Evolutionary conservation across 2,888 invertebrate genomes (phyloP), one percentile per base, ranked within the genome.

Genomic region (Mactromeris polynyma): DNA sequence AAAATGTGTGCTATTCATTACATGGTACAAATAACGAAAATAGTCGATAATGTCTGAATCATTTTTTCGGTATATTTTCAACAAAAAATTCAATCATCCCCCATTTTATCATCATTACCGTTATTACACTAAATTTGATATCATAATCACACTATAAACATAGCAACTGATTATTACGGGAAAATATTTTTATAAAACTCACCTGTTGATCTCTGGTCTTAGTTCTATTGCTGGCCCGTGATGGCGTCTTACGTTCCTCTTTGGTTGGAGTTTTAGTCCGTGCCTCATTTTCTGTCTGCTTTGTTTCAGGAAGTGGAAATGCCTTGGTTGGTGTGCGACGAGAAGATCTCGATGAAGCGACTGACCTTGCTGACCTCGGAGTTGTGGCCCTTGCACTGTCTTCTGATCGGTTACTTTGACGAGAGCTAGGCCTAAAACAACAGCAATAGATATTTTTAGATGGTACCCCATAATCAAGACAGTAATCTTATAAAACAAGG

Each of bases 321-420:
- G 92, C 92, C 51, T 92, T 92, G 51, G 92, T 92, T 46, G 92
- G 92, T 38, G 92, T 92, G n/a, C 92, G 89, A 83, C 90, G 84
- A 2, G 90, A 90, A n/a, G 92, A 90, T 54, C 79, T 85, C 0
- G 91, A 90, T 19, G 91, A 89, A 33, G 87, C 83, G 21, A 89
- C 89, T 83, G 89, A 86, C 38, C 92, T 84, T 26, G 85, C 88
- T 58, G 92, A 91, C 58, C 90, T 85, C n/a, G 93, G 90, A 78
- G 92, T 94, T 42, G 92, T 86, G 17, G 85, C 89, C 42, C 91
- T 90, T 3, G 90, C 78, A 84, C 92, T 92, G 85, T 91, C 93
- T 26, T 93, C 92, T n/a, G 91, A 91, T 26, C 91, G 84, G 11
- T 89, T 86, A 80, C 90, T 92, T 26, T 92, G 91, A 36, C 93